Evolutionary conservation across 2,113 vertebrate species (phyloP).

Genomic region (Gavialis gangeticus): DNA sequence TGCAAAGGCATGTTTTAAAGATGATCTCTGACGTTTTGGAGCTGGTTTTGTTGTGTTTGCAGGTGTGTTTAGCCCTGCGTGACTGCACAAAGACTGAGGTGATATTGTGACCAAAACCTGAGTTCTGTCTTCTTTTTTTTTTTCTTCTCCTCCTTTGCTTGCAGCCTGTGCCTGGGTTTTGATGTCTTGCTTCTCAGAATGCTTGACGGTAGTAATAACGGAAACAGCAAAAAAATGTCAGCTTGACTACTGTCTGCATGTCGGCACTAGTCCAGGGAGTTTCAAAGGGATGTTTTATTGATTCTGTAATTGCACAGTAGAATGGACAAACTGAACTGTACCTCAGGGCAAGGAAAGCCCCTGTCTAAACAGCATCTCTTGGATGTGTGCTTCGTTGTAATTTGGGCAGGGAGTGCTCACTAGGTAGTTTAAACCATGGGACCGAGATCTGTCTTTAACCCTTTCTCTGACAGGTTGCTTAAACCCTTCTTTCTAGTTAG

Average conservation of each 20-base stretch:
- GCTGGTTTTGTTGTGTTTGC: neutral
- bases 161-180: conserved; percentile 52
- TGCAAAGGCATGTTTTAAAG: neutral
- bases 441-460: conserved; percentile 55
- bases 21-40: neutral
- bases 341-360: conserved; percentile 86
- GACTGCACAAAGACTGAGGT: neutral
- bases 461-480: conserved; percentile 2
- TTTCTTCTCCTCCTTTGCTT: conserved; percentile 47
- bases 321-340: conserved; percentile 84
- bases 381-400: conserved; percentile 64
- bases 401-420: conserved; percentile 64
- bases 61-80: neutral
- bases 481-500: neutral
- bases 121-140: conserved; percentile 4
- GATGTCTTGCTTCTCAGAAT: conserved; percentile 76
- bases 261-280: conserved; percentile 86
- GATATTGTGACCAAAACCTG: conserved; percentile 38
- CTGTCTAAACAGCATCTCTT: conserved; percentile 84
- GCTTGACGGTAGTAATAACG: conserved; percentile 77
- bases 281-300: conserved; percentile 91
- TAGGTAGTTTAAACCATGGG: conserved; percentile 39
- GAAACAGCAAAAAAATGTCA: conserved; percentile 78
- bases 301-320: conserved; percentile 85
- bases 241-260: conserved; percentile 82